Conservation (phyloP, 2,113 vertebrate species). For the Pundamilia nyererei region DNA sequence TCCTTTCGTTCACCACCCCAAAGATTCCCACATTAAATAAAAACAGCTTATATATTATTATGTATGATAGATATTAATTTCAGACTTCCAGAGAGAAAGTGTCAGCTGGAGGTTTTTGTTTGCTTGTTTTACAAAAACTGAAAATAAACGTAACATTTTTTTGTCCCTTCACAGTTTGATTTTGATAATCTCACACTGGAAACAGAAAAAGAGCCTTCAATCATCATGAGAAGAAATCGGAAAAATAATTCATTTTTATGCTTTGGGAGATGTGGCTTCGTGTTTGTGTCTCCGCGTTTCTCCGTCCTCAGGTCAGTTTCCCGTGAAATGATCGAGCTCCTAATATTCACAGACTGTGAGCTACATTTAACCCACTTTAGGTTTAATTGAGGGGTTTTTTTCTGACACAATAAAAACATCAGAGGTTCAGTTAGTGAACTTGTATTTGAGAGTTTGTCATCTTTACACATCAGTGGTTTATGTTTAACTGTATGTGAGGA, state of each 20-base stretch:
- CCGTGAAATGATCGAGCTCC: not conserved
- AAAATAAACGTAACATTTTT: not conserved
- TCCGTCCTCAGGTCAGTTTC: not conserved
- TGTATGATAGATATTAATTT: not conserved
- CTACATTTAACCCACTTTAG: not conserved
- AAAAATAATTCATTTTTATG: not conserved
- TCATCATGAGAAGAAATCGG: not conserved
- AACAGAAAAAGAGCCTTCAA: not conserved
- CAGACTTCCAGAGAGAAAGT: not conserved
- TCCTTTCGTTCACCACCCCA: not conserved
- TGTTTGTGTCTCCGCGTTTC: not conserved
- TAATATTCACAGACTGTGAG: rapidly evolving
- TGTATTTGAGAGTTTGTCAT: not conserved
- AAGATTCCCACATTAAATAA: not conserved
- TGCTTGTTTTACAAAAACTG: not conserved
- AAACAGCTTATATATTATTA: not conserved
- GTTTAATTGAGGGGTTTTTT: not conserved
- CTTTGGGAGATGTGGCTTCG: not conserved
- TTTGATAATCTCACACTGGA: rapidly evolving
- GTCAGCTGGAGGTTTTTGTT: not conserved
- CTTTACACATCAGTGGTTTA: not conserved
- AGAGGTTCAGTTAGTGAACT: not conserved
- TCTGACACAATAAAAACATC: not conserved
- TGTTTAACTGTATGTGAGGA: not conserved
- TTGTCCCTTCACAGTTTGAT: not conserved